phyloP scores from a whole-genome alignment of 92 coral and sea anemone genomes.

The Isaurus tuberculatus region DNA sequence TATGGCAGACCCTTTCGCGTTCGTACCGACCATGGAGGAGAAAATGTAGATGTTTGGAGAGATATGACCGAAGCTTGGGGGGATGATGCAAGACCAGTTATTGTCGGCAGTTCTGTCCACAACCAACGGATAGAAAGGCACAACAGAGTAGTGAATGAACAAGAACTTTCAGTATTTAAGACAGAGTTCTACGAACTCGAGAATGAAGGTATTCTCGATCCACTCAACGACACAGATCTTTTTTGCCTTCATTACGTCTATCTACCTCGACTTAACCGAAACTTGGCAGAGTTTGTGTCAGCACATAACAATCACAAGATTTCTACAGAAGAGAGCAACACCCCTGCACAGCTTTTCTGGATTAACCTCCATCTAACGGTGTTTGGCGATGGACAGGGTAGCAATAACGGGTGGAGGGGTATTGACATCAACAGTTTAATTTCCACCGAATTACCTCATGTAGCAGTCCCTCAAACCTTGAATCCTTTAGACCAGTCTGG shows the following conservation, averaged over 20 bases:
- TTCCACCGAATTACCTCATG: conserved; percentile 58
- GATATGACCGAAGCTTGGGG: conserved; percentile 58
- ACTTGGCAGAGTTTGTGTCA: conserved; percentile 51
- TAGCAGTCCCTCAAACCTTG: conserved; percentile 55
- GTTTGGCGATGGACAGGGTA: conserved; percentile 20
- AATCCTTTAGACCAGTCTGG: conserved; percentile 47
- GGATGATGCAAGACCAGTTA: conserved; percentile 47
- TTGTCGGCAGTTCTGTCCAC: conserved; percentile 60
- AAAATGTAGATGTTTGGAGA: conserved; percentile 59
- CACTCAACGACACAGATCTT: conserved; percentile 59
- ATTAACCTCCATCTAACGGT: conserved; percentile 50
- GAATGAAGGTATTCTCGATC: conserved; percentile 52
- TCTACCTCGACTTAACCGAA: conserved; percentile 59
- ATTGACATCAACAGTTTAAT: conserved; percentile 42
- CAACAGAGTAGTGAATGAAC: conserved; percentile 62
- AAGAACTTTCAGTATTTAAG: conserved; percentile 43
- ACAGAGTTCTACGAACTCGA: conserved; percentile 49
- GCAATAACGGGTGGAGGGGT: conserved; percentile 26
- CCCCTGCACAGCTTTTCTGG: conserved; percentile 64
- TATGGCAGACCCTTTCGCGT: conserved; percentile 48
- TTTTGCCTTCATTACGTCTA: conserved; percentile 68
- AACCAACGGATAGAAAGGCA: conserved; percentile 69
- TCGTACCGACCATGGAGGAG: conserved; percentile 75
- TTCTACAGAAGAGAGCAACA: conserved; percentile 55
- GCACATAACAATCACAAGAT: conserved; percentile 69